Evolutionary conservation across 2,888 invertebrate species (phyloP).

Genomic region (Alloplasta piceator): DNA sequence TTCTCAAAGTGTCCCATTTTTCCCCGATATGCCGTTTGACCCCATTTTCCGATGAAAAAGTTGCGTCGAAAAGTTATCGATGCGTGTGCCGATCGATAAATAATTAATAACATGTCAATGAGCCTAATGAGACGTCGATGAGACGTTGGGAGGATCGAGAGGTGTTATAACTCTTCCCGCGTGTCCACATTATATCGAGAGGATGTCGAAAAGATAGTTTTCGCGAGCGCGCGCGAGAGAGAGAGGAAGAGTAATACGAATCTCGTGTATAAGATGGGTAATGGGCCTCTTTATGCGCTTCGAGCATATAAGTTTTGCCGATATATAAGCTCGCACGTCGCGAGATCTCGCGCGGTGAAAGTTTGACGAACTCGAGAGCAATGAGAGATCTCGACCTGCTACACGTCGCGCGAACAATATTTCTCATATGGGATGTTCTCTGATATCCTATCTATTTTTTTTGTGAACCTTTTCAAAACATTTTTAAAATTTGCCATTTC

Average conservation of each 20-base stretch:
- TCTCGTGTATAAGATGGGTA: conserved; percentile 30
- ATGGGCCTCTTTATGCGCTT: conserved; percentile 13
- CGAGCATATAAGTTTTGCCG: not conserved
- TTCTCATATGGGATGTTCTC: no score
- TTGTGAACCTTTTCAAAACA: no score
- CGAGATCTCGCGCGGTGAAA: conserved; percentile 53
- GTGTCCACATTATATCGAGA: no score
- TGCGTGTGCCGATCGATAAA: conserved; percentile 12
- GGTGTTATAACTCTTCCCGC: conserved; percentile 17
- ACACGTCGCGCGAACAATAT: conserved; percentile 38
- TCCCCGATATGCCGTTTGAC: no score
- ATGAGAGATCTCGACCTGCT: conserved; percentile 54
- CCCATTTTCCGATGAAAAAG: not conserved
- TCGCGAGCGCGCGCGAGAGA: conserved; percentile 7
- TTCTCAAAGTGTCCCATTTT: no score
- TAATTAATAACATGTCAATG: conserved; percentile 39
- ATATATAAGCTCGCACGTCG: not conserved
- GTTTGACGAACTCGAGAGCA: conserved; percentile 59
- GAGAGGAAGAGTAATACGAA: no score
- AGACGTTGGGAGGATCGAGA: conserved; percentile 37
- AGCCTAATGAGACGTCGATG: conserved; percentile 50
- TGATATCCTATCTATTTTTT: no score
- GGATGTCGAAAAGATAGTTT: conserved; percentile 43
- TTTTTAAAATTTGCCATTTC: no score
- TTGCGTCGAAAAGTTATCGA: not conserved